Conservation (phyloP, 2,888 invertebrate genomes). For the Agrotis puta region DNA sequence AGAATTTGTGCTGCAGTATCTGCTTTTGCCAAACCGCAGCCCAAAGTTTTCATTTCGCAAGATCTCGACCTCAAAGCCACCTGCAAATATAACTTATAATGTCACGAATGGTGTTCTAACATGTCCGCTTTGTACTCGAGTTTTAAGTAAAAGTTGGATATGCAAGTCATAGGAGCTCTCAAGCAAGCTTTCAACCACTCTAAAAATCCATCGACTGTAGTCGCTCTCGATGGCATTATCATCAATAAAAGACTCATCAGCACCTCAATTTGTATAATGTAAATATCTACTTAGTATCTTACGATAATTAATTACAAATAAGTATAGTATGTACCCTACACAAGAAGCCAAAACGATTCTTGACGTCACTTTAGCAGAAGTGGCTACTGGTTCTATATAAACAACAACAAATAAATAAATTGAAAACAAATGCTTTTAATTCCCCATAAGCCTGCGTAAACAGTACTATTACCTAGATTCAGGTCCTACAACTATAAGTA, state of each 20-base stretch:
- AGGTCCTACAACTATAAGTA: not conserved
- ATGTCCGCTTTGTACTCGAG: too few species aligned
- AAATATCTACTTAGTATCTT: not conserved
- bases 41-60: too few species aligned
- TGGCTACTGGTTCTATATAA: slow-evolving; percentile 15
- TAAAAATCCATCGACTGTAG: too few species aligned
- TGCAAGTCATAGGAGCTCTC: too few species aligned
- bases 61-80: too few species aligned
- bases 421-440: slow-evolving; percentile 11
- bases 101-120: too few species aligned
- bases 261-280: not conserved
- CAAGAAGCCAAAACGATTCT: slow-evolving; percentile 17
- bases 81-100: too few species aligned
- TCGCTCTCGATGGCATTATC: too few species aligned
- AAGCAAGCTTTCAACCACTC: too few species aligned
- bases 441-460: slow-evolving; percentile 10
- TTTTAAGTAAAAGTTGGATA: too few species aligned
- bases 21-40: too few species aligned
- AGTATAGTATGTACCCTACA: not conserved
- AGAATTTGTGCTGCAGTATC: too few species aligned
- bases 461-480: not conserved
- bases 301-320: slow-evolving; percentile 24
- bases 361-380: slow-evolving; percentile 38
- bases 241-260: slow-evolving; percentile 7
- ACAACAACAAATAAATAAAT: slow-evolving; percentile 39